Conservation (phyloP, 2,888 invertebrate species). For the Saturnia japonica region DNA sequence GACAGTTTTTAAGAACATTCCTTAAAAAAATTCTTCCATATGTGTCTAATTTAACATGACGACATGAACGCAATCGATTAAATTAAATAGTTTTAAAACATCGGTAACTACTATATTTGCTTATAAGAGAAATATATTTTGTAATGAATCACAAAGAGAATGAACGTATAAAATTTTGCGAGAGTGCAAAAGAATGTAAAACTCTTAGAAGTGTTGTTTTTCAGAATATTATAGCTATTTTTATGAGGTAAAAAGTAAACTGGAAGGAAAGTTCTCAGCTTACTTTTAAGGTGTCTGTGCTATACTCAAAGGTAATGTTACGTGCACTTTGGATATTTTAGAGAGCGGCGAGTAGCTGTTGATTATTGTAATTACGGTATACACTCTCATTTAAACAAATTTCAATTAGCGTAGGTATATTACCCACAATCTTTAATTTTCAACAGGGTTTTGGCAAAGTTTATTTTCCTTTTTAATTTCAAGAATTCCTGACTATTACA, state of each 20-base stretch:
- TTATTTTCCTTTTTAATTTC: too few species aligned
- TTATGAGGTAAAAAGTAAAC: slow-evolving; percentile 31
- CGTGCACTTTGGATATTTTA: slow-evolving; percentile 2
- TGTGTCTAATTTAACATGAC: background rate
- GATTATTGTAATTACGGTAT: background rate
- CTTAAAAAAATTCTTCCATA: background rate
- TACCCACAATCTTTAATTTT: background rate
- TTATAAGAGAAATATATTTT: background rate
- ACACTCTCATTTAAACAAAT: background rate
- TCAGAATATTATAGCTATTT: slow-evolving; percentile 39
- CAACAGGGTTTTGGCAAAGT: too few species aligned
- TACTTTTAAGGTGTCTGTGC: background rate
- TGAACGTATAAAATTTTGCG: slow-evolving; percentile 40
- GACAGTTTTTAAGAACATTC: background rate
- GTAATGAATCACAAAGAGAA: slow-evolving; percentile 22
- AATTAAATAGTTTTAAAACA: background rate
- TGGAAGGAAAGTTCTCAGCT: slow-evolving; percentile 15
- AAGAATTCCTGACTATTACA: too few species aligned
- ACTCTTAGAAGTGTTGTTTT: slow-evolving; percentile 37
- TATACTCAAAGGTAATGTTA: background rate
- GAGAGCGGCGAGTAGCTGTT: background rate
- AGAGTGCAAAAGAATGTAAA: slow-evolving; percentile 49
- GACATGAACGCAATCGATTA: background rate
- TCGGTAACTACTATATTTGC: background rate
- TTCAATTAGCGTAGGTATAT: background rate